Conservation (phyloP, 2,888 invertebrate genomes). For the Trichogramma evanescens region DNA sequence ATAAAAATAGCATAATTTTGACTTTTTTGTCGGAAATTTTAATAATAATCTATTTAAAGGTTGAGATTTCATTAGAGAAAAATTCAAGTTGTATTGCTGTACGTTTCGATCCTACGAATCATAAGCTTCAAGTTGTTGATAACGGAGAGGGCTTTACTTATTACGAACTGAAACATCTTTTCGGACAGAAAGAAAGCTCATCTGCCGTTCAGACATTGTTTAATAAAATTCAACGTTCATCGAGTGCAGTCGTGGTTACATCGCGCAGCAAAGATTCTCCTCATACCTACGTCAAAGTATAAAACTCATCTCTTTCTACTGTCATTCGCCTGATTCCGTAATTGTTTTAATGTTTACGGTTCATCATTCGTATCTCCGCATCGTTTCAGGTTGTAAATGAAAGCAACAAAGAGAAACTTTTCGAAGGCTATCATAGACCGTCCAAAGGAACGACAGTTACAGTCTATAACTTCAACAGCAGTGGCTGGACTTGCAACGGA, state of each 20-base stretch:
- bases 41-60: conserved; percentile 43
- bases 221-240: conserved; percentile 51
- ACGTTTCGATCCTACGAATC: conserved; percentile 56
- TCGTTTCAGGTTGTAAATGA: conserved; percentile 4
- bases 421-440: conserved; percentile 48
- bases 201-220: conserved; percentile 9
- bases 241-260: conserved; percentile 55
- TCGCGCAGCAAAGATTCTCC: conserved; percentile 49
- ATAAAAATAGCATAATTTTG: neutral
- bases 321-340: neutral
- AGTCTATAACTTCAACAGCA: conserved; percentile 59
- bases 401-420: conserved; percentile 20
- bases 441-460: conserved; percentile 68
- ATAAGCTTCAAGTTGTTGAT: conserved; percentile 67
- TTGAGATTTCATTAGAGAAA: conserved; percentile 66
- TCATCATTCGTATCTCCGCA: neutral
- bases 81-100: conserved; percentile 64
- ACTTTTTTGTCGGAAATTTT: neutral
- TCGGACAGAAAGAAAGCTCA: conserved; percentile 30
- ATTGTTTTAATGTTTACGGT: neutral
- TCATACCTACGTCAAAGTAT: conserved; percentile 55
- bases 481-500: conserved; percentile 51
- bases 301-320: neutral
- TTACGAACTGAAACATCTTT: conserved; percentile 54
- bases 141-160: conserved; percentile 64